Conservation (phyloP, 1,140 invertebrate genomes). For the Euura lappo region DNA sequence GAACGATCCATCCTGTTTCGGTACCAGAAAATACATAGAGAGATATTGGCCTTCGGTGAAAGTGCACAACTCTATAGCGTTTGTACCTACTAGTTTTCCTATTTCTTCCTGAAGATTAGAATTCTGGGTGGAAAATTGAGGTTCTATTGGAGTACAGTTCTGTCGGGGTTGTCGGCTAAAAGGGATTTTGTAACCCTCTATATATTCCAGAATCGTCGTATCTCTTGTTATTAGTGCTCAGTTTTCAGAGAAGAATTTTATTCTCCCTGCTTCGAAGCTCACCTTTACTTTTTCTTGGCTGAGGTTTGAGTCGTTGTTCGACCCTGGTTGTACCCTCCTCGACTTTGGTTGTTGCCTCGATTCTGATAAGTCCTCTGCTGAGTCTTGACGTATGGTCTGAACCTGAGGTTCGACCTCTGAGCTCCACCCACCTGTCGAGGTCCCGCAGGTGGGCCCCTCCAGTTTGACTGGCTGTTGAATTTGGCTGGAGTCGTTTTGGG, state of each 20-base stretch:
- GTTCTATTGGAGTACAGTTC: not conserved
- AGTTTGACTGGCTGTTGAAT: slow-evolving; percentile 11
- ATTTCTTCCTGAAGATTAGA: not conserved
- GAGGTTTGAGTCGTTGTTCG: slow-evolving; percentile 14
- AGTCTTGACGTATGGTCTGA: slow-evolving; percentile 10
- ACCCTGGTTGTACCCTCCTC: not conserved
- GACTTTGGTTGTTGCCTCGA: not conserved
- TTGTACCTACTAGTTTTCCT: not conserved
- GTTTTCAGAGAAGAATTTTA: slow-evolving; percentile 14
- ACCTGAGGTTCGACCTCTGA: slow-evolving; percentile 14
- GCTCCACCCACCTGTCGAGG: slow-evolving; percentile 18
- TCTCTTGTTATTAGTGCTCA: slow-evolving; percentile 23
- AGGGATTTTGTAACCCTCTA: slow-evolving; percentile 24
- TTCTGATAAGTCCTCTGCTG: slow-evolving; percentile 13
- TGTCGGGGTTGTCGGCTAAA: not conserved
- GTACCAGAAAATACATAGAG: slow-evolving; percentile 30
- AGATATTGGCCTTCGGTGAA: slow-evolving; percentile 26
- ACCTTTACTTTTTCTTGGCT: slow-evolving; percentile 23
- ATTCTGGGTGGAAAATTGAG: not conserved
- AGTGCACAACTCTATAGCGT: not conserved
- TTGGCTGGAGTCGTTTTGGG: not conserved
- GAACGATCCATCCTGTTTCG: slow-evolving; percentile 33
- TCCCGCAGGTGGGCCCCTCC: slow-evolving; percentile 17
- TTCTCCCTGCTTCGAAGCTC: slow-evolving; percentile 19
- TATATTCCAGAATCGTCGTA: slow-evolving; percentile 17